phyloP scores from a whole-genome alignment of 2,888 invertebrate species.

The Cyaniris semiargus region DNA sequence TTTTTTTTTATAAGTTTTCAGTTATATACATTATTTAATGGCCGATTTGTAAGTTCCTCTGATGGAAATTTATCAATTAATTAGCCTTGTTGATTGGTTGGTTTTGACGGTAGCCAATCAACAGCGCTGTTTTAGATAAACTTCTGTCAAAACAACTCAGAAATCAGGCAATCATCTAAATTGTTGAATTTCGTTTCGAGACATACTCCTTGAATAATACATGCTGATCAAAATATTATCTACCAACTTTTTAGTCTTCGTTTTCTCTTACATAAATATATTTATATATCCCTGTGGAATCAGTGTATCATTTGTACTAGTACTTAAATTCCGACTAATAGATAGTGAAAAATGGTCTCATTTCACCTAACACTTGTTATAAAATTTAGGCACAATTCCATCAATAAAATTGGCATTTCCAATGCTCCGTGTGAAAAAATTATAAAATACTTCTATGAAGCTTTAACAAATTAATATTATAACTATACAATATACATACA shows the following conservation, averaged over 20 bases:
- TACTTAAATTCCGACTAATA: conserved; percentile 63
- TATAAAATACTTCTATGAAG: conserved; percentile 43
- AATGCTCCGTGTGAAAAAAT: conserved; percentile 37
- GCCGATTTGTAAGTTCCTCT: background rate
- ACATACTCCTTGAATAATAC: conserved; percentile 54
- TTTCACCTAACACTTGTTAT: conserved; percentile 36
- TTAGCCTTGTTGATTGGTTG: background rate
- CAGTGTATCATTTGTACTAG: conserved; percentile 76
- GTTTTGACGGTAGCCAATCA: background rate
- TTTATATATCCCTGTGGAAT: conserved; percentile 72
- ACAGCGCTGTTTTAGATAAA: background rate
- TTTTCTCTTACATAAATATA: conserved; percentile 68
- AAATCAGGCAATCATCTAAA: conserved; percentile 67
- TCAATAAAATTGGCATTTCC: conserved; percentile 49
- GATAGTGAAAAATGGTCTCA: conserved; percentile 52
- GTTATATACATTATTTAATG: background rate
- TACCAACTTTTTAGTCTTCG: conserved; percentile 77
- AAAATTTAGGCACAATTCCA: conserved; percentile 48
- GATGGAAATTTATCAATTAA: background rate
- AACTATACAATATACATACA: conserved; percentile 36
- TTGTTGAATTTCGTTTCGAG: conserved; percentile 57
- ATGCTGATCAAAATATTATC: conserved; percentile 61
- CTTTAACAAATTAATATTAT: conserved; percentile 44
- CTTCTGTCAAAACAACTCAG: conserved; percentile 43
- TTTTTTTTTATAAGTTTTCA: background rate